Conservation (phyloP, 2,888 invertebrate genomes). For the Melikaiella ostensackeni region DNA sequence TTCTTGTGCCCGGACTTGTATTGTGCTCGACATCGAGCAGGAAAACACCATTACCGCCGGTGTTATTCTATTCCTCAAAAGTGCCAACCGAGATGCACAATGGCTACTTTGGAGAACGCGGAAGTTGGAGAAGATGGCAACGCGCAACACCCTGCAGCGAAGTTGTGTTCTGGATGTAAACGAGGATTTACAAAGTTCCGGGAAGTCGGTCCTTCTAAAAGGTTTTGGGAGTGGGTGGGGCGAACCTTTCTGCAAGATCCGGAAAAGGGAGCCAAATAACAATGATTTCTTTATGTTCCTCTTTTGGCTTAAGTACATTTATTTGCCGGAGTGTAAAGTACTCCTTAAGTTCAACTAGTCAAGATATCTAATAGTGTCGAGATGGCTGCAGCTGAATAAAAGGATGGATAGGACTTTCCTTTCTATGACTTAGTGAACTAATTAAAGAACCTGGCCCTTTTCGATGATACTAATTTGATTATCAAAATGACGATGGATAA, state of each 20-base stretch:
- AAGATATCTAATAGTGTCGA: not conserved
- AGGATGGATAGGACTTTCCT: not conserved
- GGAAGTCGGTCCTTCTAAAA: slow-evolving; percentile 54
- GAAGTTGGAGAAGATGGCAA: slow-evolving; percentile 56
- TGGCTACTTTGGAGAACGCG: slow-evolving; percentile 56
- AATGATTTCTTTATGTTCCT: slow-evolving; percentile 14
- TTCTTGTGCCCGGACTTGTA: slow-evolving; percentile 26
- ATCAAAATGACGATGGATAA: too few relatives aligned
- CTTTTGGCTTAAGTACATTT: slow-evolving; percentile 13
- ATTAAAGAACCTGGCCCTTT: too few relatives aligned
- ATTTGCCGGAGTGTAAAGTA: not conserved
- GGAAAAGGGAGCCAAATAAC: slow-evolving; percentile 23
- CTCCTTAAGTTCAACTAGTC: not conserved
- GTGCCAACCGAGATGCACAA: slow-evolving; percentile 41
- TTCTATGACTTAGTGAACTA: not conserved
- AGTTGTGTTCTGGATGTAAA: slow-evolving; percentile 43
- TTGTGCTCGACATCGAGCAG: slow-evolving; percentile 34
- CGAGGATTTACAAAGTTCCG: slow-evolving; percentile 50
- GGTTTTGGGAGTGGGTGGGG: slow-evolving; percentile 41
- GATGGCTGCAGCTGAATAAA: not conserved
- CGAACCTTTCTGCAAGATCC: not conserved
- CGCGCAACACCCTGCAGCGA: slow-evolving; percentile 51
- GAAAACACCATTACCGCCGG: slow-evolving; percentile 38
- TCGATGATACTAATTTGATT: too few relatives aligned
- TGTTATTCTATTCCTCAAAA: slow-evolving; percentile 43